A percentile compares a stretch with the other conserved stretches of the same genome.
Evolutionary conservation across 2,113 vertebrate species (phyloP).

Genomic region (Onychostruthus taczanowskii): DNA sequence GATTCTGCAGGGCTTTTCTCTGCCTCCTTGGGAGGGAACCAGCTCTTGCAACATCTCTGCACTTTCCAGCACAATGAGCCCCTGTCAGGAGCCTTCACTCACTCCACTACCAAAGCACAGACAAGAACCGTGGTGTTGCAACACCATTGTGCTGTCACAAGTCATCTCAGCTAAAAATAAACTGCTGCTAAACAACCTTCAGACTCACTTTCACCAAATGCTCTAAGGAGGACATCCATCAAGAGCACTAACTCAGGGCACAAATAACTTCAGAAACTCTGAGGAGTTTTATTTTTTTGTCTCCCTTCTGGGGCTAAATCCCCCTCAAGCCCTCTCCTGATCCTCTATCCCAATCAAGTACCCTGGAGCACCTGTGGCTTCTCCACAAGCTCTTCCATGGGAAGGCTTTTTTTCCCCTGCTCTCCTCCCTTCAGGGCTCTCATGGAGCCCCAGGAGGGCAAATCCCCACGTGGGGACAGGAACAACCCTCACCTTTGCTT

Average conservation of each 20-base stretch:
- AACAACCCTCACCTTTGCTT: not conserved
- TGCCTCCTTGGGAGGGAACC: not conserved
- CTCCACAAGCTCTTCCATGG: not conserved
- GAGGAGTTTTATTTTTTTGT: not conserved
- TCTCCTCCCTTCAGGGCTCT: not conserved
- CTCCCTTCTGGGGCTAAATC: not conserved
- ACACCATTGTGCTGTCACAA: not conserved
- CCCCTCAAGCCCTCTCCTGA: not conserved
- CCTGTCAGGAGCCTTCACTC: not conserved
- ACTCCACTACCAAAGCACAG: not conserved
- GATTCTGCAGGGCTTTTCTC: not conserved
- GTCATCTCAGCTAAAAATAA: conserved; percentile 28
- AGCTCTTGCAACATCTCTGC: not conserved
- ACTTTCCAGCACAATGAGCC: not conserved
- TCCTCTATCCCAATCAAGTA: not conserved
- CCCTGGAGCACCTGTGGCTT: not conserved
- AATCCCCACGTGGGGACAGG: not conserved
- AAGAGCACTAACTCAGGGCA: not conserved
- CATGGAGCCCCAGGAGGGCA: not conserved
- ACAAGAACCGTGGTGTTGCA: not conserved
- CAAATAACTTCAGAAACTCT: not conserved
- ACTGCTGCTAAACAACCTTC: not conserved
- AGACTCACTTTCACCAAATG: not conserved
- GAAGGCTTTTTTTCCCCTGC: not conserved
- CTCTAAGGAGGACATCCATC: not conserved